These are phyloP conservation scores for Sphenodon punctatus DNA, from an alignment of 2,797 vertebrate species.

Conservation along the genomic window DNA sequence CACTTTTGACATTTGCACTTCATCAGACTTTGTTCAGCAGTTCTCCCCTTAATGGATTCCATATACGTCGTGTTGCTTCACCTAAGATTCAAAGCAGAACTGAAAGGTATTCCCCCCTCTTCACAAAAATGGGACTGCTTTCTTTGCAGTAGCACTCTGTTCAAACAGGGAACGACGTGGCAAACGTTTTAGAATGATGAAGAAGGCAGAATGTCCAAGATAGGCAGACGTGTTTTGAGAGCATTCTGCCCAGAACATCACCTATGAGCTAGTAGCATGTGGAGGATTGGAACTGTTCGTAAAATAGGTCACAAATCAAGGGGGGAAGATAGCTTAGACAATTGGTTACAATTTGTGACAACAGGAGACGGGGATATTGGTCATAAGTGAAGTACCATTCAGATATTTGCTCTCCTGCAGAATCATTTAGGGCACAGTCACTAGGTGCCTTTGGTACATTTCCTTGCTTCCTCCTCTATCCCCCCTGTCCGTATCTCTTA, in stretches of 20 bases:
- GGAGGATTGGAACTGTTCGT: too few species aligned
- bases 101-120: conserved; percentile 41
- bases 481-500: too few species aligned
- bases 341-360: too few species aligned
- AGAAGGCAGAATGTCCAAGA: not conserved
- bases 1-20: conserved; percentile 59
- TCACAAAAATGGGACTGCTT: conserved; percentile 27
- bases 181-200: not conserved
- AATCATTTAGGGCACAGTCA: too few species aligned
- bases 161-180: conserved; percentile 42
- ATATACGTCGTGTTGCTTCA: conserved; percentile 51
- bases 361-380: too few species aligned
- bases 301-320: too few species aligned
- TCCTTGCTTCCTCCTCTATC: too few species aligned
- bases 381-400: too few species aligned
- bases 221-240: not conserved
- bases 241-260: not conserved
- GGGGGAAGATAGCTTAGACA: too few species aligned
- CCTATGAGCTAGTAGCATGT: not conserved
- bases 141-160: conserved; percentile 21
- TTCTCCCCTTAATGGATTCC: conserved; percentile 31
- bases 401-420: too few species aligned
- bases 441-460: too few species aligned
- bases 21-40: conserved; percentile 65
- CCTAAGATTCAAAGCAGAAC: conserved; percentile 33